These are phyloP conservation scores for Sarcophaga peregrina DNA, from an alignment of 1,140 invertebrate genomes.

Conservation along the genomic window DNA sequence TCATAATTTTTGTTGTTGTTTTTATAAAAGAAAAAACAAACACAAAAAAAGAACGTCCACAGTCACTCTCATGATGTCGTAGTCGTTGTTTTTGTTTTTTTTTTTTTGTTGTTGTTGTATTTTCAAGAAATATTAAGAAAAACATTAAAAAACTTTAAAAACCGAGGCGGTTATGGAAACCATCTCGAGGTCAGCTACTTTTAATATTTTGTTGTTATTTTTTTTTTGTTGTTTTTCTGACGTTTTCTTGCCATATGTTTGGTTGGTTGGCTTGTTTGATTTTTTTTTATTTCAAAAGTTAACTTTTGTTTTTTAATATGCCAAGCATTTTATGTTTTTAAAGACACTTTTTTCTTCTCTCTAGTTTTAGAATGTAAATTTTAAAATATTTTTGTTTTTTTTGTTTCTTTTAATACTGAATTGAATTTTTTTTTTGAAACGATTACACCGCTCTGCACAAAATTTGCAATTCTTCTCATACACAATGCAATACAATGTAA, in stretches of 20 bases:
- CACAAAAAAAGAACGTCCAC: neutral
- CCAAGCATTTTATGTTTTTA: neutral
- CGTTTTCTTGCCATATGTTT: too few relatives aligned
- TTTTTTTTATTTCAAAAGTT: neutral
- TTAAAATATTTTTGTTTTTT: neutral
- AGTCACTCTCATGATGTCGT: neutral
- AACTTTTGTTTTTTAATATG: neutral
- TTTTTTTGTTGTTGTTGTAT: neutral
- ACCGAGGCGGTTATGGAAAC: slow-evolving; percentile 8
- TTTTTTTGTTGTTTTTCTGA: too few relatives aligned
- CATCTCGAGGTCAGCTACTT: slow-evolving; percentile 45
- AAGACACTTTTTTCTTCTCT: neutral
- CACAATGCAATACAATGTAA: neutral
- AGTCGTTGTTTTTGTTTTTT: too few relatives aligned
- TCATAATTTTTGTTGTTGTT: too few relatives aligned
- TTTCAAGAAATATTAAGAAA: neutral
- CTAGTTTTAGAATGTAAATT: neutral
- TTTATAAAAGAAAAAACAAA: neutral
- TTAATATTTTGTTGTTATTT: too few relatives aligned
- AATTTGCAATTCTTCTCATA: neutral
- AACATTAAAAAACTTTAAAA: slow-evolving; percentile 24
- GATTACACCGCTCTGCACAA: neutral
- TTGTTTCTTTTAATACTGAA: neutral
- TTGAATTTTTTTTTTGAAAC: neutral
- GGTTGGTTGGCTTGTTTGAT: neutral